Evolutionary conservation across 1,140 invertebrate genomes (phyloP).

Genomic region (Drepana arcuata): DNA sequence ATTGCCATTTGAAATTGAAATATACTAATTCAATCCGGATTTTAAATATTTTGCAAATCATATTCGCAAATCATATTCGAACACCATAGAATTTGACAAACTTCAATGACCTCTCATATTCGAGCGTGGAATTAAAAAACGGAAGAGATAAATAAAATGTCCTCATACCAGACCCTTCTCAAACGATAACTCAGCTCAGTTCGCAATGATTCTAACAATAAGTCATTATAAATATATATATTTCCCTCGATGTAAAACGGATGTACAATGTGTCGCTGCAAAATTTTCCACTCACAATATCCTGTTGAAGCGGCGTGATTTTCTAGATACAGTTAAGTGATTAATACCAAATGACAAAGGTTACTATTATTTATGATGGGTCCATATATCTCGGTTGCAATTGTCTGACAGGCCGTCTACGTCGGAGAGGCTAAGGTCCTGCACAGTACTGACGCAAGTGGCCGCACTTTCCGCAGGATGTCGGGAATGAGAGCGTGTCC

Average conservation of each 20-base stretch:
- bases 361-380: neutral
- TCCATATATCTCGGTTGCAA: constrained; percentile 35
- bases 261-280: neutral
- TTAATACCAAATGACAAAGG: neutral
- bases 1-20: neutral
- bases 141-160: constrained; percentile 14
- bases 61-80: constrained; percentile 4
- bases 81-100: constrained; percentile 1
- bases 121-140: constrained; percentile 26
- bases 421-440: constrained; percentile 38
- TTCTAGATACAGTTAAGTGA: neutral
- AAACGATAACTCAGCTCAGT: constrained; percentile 18
- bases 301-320: neutral
- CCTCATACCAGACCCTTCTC: constrained; percentile 13
- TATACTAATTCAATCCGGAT: neutral
- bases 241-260: constrained; percentile 9
- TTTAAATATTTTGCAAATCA: neutral
- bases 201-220: constrained; percentile 9
- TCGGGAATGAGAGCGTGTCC: constrained; percentile 67
- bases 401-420: constrained; percentile 52
- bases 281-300: constrained; percentile 7
- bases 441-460: constrained; percentile 51
- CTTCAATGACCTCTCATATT: neutral
- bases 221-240: constrained; percentile 13
- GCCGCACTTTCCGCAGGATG: constrained; percentile 61